These are phyloP conservation scores for Amphiprion percula DNA, from an alignment of 2,113 vertebrate species.

Conservation along the genomic window DNA sequence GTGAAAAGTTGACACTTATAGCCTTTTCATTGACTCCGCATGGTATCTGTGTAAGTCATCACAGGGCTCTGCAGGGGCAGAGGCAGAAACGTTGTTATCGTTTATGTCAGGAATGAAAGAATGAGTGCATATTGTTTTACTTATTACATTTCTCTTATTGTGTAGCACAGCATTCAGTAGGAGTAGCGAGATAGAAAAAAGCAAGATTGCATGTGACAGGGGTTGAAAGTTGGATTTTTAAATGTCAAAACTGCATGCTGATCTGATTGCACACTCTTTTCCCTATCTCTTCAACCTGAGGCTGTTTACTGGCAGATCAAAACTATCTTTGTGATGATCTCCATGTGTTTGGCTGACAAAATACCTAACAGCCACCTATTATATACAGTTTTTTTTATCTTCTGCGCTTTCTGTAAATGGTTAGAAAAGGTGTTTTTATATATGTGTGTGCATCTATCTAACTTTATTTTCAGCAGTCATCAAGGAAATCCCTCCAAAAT, in stretches of 20 bases:
- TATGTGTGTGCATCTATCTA: background rate
- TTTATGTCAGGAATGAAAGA: constrained; percentile 30
- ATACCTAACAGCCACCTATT: background rate
- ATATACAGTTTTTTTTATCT: no score
- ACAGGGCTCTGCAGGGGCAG: background rate
- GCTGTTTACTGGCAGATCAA: constrained; percentile 26
- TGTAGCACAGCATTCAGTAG: background rate
- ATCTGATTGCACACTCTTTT: background rate
- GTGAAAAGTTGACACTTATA: constrained; percentile 6
- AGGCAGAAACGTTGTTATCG: background rate
- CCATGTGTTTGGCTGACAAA: constrained; percentile 51
- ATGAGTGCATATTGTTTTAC: constrained; percentile 5
- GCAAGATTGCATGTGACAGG: background rate
- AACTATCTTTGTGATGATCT: constrained; percentile 33
- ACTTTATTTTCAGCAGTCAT: constrained; percentile 8
- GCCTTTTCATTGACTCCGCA: constrained; percentile 5
- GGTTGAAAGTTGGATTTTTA: background rate
- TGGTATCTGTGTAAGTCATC: constrained; percentile 12
- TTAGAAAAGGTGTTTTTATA: background rate
- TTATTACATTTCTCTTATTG: constrained; percentile 7
- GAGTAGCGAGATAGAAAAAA: background rate
- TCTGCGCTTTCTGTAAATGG: background rate
- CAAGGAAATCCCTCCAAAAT: constrained; percentile 6
- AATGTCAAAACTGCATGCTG: background rate
- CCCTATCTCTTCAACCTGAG: background rate